A percentile compares a stretch with the other conserved stretches of the same genome.
Evolutionary conservation across 2,113 vertebrate species (phyloP).

Genomic region (Falco punctatus): DNA sequence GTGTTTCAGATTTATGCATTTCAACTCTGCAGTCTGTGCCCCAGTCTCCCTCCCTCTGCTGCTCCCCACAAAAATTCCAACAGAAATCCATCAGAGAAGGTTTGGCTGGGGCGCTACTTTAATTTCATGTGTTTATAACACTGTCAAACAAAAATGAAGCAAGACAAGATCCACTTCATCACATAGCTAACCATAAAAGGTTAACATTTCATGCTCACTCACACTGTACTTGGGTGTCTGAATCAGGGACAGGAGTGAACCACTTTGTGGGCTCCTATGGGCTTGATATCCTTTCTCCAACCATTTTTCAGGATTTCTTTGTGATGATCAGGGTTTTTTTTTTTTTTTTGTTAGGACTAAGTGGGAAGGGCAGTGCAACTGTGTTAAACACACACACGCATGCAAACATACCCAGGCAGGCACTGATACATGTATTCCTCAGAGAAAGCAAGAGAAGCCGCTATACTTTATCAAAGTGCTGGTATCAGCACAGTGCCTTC

Average conservation of each 20-base stretch:
- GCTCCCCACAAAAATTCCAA: slow-evolving; percentile 14
- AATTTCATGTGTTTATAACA: slow-evolving; percentile 40
- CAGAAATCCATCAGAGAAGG: slow-evolving; percentile 36
- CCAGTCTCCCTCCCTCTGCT: not conserved
- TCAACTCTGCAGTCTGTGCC: not conserved
- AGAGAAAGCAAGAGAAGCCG: not conserved
- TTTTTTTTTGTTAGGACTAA: not conserved
- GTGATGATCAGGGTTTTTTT: not conserved
- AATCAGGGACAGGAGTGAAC: not conserved
- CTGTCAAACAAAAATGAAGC: slow-evolving; percentile 51
- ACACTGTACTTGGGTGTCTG: not conserved
- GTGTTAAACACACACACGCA: fast-evolving
- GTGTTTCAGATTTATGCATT: not conserved
- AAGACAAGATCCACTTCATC: slow-evolving; percentile 32
- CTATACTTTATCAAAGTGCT: slow-evolving; percentile 7
- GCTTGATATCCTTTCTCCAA: not conserved
- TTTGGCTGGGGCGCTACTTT: slow-evolving; percentile 19
- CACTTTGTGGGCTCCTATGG: not conserved
- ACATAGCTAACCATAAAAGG: slow-evolving; percentile 42
- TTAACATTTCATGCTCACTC: slow-evolving; percentile 1
- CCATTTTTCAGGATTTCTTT: not conserved
- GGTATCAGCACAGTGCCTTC: slow-evolving; percentile 1
- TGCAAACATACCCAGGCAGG: not conserved
- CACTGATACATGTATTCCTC: not conserved
- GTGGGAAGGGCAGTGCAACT: not conserved